Evolutionary conservation across 1,140 invertebrate species (phyloP).

Genomic region (Drosophila ogumai): DNA sequence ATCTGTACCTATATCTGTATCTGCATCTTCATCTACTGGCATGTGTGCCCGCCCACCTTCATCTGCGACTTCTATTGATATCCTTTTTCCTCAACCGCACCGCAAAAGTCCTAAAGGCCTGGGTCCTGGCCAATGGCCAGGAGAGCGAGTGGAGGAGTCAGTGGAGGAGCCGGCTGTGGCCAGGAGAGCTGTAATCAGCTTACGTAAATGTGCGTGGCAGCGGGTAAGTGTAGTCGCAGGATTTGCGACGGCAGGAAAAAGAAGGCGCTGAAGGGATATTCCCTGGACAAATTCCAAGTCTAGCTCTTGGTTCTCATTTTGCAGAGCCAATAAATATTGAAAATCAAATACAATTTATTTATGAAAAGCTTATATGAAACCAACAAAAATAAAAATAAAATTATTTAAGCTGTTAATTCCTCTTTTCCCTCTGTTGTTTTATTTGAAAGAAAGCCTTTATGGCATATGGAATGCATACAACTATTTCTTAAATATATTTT

Average conservation of each 20-base stretch:
- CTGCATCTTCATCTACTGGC: not conserved
- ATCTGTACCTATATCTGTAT: not conserved
- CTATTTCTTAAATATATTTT: not conserved
- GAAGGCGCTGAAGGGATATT: conserved; percentile 55
- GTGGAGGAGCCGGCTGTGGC: not conserved
- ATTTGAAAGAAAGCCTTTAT: not conserved
- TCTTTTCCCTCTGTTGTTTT: not conserved
- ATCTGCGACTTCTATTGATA: conserved; percentile 31
- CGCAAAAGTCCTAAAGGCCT: conserved; percentile 5
- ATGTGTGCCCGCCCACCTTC: not conserved
- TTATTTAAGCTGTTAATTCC: not conserved
- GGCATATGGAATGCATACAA: not conserved
- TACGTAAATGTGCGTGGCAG: conserved; percentile 73
- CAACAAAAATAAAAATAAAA: not conserved
- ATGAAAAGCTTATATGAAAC: not conserved
- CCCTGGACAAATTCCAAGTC: not conserved
- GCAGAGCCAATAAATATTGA: not conserved
- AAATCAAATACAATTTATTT: conserved; percentile 4
- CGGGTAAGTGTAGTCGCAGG: conserved; percentile 65
- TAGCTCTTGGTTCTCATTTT: too few relatives aligned
- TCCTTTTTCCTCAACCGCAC: not conserved
- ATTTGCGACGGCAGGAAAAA: conserved; percentile 50
- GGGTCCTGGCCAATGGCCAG: conserved; percentile 45
- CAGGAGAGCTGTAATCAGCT: conserved; percentile 60
- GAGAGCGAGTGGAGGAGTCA: conserved; percentile 22